A percentile compares a stretch with the other conserved stretches of the same genome.
Conservation (phyloP, 1,140 invertebrate genomes). For the Eupeodes corollae region DNA sequence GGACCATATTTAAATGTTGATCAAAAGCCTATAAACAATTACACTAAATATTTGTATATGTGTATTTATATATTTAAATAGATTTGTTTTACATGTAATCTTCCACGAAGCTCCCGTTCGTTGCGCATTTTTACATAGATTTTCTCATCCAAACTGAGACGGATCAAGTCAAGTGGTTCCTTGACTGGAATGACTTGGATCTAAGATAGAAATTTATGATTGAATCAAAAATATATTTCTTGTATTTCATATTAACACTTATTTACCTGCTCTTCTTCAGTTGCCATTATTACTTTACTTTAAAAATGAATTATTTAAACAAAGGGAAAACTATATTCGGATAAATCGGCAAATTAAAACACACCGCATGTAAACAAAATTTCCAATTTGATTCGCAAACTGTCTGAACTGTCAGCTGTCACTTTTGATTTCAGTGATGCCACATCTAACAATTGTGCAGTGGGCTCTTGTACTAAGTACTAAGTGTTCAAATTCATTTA, state of each 20-base stretch:
- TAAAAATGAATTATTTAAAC: constrained; percentile 3
- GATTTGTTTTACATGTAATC: constrained; percentile 70
- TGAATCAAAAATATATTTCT: no score
- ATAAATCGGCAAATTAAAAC: not conserved
- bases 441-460: no score
- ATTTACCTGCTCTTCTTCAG: constrained; percentile 31
- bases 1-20: constrained; percentile 97
- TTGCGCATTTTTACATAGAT: constrained; percentile 99
- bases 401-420: no score
- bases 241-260: not conserved
- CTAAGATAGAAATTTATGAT: no score
- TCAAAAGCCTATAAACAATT: constrained; percentile 79
- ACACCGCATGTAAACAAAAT: no score
- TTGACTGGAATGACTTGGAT: constrained; percentile 80
- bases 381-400: no score
- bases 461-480: no score
- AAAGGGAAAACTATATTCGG: constrained; percentile 3
- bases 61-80: not conserved
- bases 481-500: no score
- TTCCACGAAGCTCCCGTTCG: constrained; percentile 85
- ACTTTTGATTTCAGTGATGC: no score
- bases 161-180: constrained; percentile 92
- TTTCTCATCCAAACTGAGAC: constrained; percentile 91
- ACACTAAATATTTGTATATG: not conserved
- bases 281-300: constrained; percentile 17